phyloP scores from a whole-genome alignment of 2,113 vertebrate species.

The Uropsilus gracilis region DNA sequence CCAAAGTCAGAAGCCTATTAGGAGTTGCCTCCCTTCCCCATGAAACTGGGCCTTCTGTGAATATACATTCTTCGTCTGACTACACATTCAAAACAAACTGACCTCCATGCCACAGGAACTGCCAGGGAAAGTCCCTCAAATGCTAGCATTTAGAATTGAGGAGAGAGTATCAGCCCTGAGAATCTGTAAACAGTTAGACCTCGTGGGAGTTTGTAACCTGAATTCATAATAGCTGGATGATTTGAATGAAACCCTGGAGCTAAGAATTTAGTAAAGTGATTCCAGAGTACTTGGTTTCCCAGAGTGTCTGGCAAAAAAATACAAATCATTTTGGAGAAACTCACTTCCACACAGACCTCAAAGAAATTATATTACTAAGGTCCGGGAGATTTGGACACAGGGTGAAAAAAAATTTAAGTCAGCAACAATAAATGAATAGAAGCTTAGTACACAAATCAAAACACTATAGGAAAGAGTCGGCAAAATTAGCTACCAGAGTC shows the following conservation, averaged over 20 bases:
- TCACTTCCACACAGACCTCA: neutral
- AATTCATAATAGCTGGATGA: neutral
- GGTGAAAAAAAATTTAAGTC: neutral
- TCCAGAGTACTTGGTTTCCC: neutral
- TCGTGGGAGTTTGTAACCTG: neutral
- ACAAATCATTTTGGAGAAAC: constrained; percentile 24
- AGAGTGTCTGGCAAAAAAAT: constrained; percentile 1
- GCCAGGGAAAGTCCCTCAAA: neutral
- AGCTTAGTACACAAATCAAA: neutral
- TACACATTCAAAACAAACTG: neutral
- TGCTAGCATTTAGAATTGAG: neutral
- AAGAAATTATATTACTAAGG: neutral
- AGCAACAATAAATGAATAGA: neutral
- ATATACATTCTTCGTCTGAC: neutral
- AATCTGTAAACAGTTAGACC: constrained; percentile 8
- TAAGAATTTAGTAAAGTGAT: constrained; percentile 51
- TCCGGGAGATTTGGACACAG: neutral
- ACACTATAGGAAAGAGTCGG: neutral
- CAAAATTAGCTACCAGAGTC: neutral
- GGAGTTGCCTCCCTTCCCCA: neutral
- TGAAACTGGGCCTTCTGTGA: neutral
- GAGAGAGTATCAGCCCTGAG: neutral
- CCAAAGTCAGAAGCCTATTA: neutral
- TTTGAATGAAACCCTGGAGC: constrained; percentile 46
- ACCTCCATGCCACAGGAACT: neutral